These are phyloP conservation scores for Pterocles burchelli DNA, from an alignment of 2,113 vertebrate genomes.

Conservation along the genomic window DNA sequence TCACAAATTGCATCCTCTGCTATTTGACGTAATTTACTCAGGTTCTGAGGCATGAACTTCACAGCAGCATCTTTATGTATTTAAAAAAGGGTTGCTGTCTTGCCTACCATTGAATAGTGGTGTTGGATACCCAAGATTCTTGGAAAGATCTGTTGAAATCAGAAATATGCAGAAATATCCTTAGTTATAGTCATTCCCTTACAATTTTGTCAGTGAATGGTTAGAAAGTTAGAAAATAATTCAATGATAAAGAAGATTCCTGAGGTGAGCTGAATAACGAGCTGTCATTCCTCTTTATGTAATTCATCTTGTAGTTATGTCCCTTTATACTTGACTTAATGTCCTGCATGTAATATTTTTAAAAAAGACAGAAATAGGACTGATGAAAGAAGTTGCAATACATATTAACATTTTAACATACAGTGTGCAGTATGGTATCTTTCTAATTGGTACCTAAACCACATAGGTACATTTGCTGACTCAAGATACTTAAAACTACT, in stretches of 20 bases:
- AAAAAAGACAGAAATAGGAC: neutral
- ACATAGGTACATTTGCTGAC: neutral
- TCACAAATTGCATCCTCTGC: neutral
- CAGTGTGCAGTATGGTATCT: neutral
- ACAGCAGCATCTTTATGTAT: neutral
- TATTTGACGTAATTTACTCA: neutral
- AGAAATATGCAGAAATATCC: constrained; percentile 65
- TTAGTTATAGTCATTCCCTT: constrained; percentile 74
- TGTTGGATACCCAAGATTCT: neutral
- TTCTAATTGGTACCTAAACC: constrained; percentile 7
- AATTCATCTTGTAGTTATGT: constrained; percentile 54
- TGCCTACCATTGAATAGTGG: neutral
- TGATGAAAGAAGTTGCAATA: neutral
- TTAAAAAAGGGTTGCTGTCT: neutral
- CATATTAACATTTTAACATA: constrained; percentile 31
- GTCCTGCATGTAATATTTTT: neutral
- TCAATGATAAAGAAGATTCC: constrained; percentile 41
- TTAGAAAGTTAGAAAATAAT: constrained; percentile 72
- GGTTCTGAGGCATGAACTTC: neutral
- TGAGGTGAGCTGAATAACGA: constrained; percentile 56
- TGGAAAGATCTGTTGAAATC: constrained; percentile 53
- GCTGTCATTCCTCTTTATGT: constrained; percentile 27
- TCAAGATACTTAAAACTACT: neutral
- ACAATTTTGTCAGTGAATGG: constrained; percentile 74
- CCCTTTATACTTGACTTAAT: constrained; percentile 36